Evolutionary conservation across 2,797 vertebrate species (phyloP).

Genomic region (Myripristis murdjan): DNA sequence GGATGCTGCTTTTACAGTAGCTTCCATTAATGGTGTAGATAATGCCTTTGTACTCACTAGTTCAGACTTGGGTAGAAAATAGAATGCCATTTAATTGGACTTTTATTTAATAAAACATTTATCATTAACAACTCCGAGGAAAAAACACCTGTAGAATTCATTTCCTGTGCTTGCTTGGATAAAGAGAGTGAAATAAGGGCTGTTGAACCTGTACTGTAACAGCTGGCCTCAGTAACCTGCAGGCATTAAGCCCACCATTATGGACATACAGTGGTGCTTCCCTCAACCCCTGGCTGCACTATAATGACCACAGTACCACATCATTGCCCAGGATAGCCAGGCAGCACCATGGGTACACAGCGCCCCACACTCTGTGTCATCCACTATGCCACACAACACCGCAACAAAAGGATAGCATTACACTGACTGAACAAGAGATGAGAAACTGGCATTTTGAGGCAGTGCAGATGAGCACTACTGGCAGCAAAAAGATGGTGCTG

Average conservation of each 20-base stretch:
- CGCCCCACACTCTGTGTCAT: background rate
- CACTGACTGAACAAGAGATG: background rate
- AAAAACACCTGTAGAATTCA: background rate
- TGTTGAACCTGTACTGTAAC: background rate
- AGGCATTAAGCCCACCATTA: constrained; percentile 15
- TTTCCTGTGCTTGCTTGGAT: background rate
- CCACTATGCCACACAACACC: background rate
- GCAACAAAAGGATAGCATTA: background rate
- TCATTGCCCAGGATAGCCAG: background rate
- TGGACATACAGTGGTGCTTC: constrained; percentile 9
- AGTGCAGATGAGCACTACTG: background rate
- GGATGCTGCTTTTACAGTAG: background rate
- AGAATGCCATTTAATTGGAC: background rate
- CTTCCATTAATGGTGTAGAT: background rate
- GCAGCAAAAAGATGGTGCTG: background rate
- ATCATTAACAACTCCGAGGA: background rate
- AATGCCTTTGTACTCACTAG: background rate
- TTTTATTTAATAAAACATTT: background rate
- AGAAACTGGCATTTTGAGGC: background rate
- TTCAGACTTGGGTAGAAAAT: background rate
- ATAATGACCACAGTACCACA: constrained; percentile 5
- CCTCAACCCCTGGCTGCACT: background rate
- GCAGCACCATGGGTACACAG: background rate
- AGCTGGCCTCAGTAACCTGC: constrained; percentile 7
- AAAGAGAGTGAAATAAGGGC: background rate